phyloP scores from a whole-genome alignment of 2,797 vertebrate genomes.

The Peromyscus melanophrys region DNA sequence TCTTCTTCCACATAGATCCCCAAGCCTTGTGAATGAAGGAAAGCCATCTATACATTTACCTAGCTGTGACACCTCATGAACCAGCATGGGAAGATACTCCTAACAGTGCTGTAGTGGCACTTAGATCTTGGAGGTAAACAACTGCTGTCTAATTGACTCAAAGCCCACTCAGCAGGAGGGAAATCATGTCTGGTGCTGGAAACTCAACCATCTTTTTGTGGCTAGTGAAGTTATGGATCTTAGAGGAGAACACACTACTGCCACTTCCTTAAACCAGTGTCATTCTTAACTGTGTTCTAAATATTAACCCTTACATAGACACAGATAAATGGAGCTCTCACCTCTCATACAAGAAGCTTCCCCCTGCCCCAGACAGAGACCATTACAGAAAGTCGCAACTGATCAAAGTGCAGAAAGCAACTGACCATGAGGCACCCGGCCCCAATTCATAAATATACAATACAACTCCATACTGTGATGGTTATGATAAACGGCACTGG shows the following conservation, averaged over 20 bases:
- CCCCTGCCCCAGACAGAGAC: background rate
- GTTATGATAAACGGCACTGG: too few relatives aligned
- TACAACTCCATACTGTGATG: too few relatives aligned
- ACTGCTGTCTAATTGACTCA: background rate
- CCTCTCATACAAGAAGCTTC: background rate
- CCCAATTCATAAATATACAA: background rate
- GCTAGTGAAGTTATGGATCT: background rate
- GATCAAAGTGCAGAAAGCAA: background rate
- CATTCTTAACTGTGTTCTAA: background rate
- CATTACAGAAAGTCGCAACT: background rate
- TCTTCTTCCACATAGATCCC: too few relatives aligned
- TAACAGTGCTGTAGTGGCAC: background rate
- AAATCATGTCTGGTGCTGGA: background rate
- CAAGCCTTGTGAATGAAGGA: background rate
- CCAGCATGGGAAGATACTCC: background rate
- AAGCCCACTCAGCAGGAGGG: background rate
- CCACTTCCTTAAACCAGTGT: background rate
- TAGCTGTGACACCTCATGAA: background rate
- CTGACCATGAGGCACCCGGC: background rate
- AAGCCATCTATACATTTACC: background rate
- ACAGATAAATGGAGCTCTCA: background rate
- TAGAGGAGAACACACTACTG: background rate
- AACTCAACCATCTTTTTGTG: background rate
- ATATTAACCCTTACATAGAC: background rate
- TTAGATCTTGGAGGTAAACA: background rate